A percentile compares a stretch with the other conserved stretches of the same genome.
These are phyloP conservation scores for Phoebastria nigripes DNA, from an alignment of 2,797 vertebrate species.

Conservation along the genomic window DNA sequence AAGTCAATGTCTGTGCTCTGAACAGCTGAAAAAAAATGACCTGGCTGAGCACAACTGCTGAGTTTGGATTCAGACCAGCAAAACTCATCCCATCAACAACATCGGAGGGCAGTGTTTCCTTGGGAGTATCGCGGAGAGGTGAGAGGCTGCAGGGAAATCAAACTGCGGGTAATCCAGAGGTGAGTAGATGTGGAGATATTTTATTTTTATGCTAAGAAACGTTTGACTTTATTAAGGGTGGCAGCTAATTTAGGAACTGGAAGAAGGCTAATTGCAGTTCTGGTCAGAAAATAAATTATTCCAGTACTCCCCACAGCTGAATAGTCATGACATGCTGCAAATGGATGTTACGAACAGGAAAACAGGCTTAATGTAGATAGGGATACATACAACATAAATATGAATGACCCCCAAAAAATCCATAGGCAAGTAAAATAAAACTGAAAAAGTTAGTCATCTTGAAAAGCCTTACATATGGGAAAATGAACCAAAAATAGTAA, in stretches of 20 bases:
- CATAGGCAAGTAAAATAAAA: neutral
- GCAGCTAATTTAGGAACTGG: neutral
- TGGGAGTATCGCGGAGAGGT: accelerated
- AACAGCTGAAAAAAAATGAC: neutral
- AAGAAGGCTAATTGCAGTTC: neutral
- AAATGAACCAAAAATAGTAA: neutral
- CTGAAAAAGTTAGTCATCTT: neutral
- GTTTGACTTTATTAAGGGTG: neutral
- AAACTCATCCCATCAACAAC: neutral
- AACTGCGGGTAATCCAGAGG: neutral
- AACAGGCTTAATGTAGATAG: neutral
- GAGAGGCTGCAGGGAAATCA: neutral
- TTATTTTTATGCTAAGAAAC: neutral
- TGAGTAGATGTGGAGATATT: neutral
- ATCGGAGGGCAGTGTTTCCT: neutral
- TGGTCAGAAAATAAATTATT: neutral
- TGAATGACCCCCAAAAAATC: neutral
- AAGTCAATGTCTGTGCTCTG: neutral
- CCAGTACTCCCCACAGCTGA: neutral
- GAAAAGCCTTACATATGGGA: neutral
- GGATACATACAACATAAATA: neutral
- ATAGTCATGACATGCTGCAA: neutral
- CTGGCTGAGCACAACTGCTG: neutral
- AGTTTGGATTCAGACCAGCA: neutral
- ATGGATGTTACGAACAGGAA: neutral